Evolutionary conservation across 2,797 vertebrate species (phyloP), one percentile per base, ranked within the genome.

Genomic region (Sebastes minor): DNA sequence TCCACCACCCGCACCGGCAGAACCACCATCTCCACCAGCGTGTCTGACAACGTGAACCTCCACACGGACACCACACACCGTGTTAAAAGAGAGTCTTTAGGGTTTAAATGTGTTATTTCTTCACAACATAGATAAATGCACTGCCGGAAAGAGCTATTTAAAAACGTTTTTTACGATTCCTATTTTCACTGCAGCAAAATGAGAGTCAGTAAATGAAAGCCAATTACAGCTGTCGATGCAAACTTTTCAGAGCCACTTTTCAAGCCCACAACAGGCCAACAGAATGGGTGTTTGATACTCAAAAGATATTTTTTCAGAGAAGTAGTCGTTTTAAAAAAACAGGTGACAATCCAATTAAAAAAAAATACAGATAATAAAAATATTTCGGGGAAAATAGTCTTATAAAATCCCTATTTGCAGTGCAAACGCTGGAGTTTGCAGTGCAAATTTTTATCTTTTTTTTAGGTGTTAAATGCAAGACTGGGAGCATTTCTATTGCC

Each of bases 41-140:
- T 96, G 59, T 96, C 91, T 0, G 90, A 93, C 63, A 95, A 91
- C 35, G 94, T 93, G 94, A 97, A 97, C 88, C 97, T 97, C 60
- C 59, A 63, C 11, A 71, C n/a, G 62, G 13, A 78, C 0, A 55
- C 7, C 28, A 69, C 12, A 64, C 22, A 18, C 2, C 8, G 2
- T 0, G 46, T 28, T 6, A n/a, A 55, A 20, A 13, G 22, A 49
- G 11, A 23, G 2, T 32, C 35, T 25, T 14, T 20, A 12, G 23
- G 6, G 16, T 71, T 71, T 28, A 38, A 57, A 25, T 11, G 30
- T 20, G 6, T 32, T 32, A 33, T 32, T 32, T 56, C 13, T 35
- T 33, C 52, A 56, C n/a, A 35, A 35, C 53, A 52, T 38, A 38
- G 20, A n/a, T n/a, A 12, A 38, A 63, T 38, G 33, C 32, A 63